Base-by-base conservation (phyloP, 1,140 invertebrate species). In the Adoxophyes honmai region DNA sequence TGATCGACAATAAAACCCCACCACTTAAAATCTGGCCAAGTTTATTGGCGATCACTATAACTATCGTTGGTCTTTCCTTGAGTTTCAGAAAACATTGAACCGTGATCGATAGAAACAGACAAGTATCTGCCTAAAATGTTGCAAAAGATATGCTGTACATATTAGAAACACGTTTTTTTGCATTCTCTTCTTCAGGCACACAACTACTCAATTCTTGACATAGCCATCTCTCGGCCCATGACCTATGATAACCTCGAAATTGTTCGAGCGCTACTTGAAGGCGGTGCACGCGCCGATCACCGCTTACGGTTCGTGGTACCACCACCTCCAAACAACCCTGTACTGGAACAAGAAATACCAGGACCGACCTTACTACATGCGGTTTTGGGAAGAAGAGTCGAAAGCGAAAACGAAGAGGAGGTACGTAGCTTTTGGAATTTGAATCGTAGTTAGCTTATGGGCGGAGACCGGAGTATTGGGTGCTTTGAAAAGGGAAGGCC, bases 151-250 rank as follows among this genome's bases (percentile, higher is more conserved):
- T n/a, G n/a, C n/a, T n/a, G n/a, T n/a, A n/a, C n/a, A n/a, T n/a
- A n/a, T n/a, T n/a, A n/a, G n/a, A n/a, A n/a, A n/a, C n/a, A n/a
- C n/a, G n/a, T n/a, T n/a, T n/a, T n/a, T n/a, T n/a, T n/a, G n/a
- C n/a, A 3, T 28, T 6, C 21, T 28, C n/a, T 13, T 52, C n/a
- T 34, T 34, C 60, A 84, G 81, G n/a, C 63, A 18, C 54, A 60
- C 4, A 58, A 57, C 4, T 87, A 90, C 54, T 75, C 78, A 16
- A 59, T 81, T 38, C 62, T 91, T 51, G 89, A 90, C 51, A 60
- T 91, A 28, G 69, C 85, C 6, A 65, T 85, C 48, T 83, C 83
- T 10, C 65, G 77, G 21, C 73, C 66, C 15, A 73, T 83, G 34
- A 69, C 70, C 10, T 11, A 62, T 13, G 68, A 81, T 10, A 86